A percentile compares a stretch with the other conserved stretches of the same genome.
Evolutionary conservation across 2,797 vertebrate species (phyloP).

Genomic region (Eidolon dupreanum): DNA sequence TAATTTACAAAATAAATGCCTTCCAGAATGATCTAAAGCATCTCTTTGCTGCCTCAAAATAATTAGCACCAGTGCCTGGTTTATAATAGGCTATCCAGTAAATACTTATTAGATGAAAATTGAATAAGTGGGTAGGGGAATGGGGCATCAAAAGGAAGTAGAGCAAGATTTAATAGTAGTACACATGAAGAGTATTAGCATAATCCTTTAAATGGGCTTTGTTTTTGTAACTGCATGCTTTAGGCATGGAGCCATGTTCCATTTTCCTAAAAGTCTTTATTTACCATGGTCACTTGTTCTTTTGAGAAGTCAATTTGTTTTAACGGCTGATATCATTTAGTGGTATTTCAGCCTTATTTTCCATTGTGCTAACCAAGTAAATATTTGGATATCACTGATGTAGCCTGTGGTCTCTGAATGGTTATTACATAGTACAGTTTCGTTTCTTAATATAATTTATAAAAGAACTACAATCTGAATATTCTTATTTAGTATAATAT

Average conservation of each 20-base stretch:
- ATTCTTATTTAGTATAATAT: slow-evolving; percentile 30
- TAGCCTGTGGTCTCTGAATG: background rate
- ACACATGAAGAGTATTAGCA: background rate
- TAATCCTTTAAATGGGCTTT: slow-evolving; percentile 4
- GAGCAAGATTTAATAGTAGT: background rate
- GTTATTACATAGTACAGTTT: background rate
- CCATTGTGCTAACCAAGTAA: slow-evolving; percentile 35
- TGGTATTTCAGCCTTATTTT: slow-evolving; percentile 37
- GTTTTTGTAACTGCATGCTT: slow-evolving; percentile 11
- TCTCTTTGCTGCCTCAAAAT: slow-evolving; percentile 27
- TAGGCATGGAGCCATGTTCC: background rate
- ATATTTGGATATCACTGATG: slow-evolving; percentile 3
- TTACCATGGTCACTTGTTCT: background rate
- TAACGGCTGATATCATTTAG: slow-evolving; percentile 30
- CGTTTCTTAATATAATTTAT: slow-evolving; percentile 36
- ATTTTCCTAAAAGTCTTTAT: background rate
- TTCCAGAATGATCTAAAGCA: slow-evolving; percentile 45
- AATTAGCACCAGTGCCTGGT: background rate
- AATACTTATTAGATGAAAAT: slow-evolving; percentile 47
- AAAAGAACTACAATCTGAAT: background rate
- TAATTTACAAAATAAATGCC: background rate
- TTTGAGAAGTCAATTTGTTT: slow-evolving; percentile 52
- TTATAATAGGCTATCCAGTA: slow-evolving; percentile 3
- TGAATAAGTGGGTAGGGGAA: background rate
- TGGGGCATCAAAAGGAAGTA: background rate